These are phyloP conservation scores for Pachypanchax playfairii DNA, from an alignment of 2,113 vertebrate genomes.

Conservation along the genomic window DNA sequence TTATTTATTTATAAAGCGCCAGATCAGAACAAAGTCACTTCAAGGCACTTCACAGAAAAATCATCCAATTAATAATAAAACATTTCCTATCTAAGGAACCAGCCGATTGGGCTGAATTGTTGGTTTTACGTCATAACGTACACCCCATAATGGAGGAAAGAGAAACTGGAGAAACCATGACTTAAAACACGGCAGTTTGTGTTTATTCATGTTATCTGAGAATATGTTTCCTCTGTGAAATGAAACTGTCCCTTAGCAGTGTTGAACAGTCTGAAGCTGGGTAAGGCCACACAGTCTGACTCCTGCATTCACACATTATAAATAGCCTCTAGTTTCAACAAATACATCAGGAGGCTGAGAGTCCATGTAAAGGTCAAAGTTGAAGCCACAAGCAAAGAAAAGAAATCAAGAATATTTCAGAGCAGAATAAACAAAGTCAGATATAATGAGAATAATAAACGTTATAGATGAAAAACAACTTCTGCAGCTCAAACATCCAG, in stretches of 20 bases:
- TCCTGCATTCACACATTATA: conserved; percentile 26
- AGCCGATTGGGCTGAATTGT: no score
- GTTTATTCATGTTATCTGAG: no score
- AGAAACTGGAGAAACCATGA: no score
- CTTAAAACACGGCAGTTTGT: no score
- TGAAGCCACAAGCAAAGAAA: conserved; percentile 1
- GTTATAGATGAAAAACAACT: not conserved
- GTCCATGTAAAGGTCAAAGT: conserved; percentile 46
- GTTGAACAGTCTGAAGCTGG: not conserved
- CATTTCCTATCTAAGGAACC: no score
- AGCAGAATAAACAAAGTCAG: not conserved
- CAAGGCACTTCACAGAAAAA: no score
- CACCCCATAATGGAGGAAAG: no score
- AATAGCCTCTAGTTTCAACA: conserved; percentile 49
- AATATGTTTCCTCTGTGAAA: not conserved
- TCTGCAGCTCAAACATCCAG: no score
- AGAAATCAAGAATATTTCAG: not conserved
- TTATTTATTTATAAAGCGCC: no score
- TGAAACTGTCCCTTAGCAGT: not conserved
- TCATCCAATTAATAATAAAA: no score
- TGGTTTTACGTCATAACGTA: no score
- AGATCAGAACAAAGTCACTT: no score
- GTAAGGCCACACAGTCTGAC: not conserved
- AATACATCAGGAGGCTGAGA: not conserved
- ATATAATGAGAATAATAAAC: not conserved